Percentiles rank a stretch among this genome's conserved stretches.
Conservation (phyloP, 1,140 invertebrate species). For the Planococcus citri region DNA sequence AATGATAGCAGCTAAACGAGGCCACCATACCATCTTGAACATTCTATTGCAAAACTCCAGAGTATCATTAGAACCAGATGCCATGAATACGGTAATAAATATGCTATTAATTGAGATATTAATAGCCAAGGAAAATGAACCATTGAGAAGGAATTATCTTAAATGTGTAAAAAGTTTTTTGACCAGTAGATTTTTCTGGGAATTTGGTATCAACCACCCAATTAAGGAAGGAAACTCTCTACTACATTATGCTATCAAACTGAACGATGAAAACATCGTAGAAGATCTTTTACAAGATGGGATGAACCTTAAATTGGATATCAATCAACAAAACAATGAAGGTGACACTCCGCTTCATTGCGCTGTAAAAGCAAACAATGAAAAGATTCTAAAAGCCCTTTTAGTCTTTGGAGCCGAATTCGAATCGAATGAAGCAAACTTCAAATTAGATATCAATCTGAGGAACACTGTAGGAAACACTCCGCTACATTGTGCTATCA, state of each 20-base stretch:
- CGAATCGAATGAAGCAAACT: conserved; percentile 30
- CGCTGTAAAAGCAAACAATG: no score
- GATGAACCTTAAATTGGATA: no score
- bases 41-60: conserved; percentile 39
- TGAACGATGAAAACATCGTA: no score
- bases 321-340: no score
- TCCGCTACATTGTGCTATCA: conserved; percentile 66
- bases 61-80: conserved; percentile 36
- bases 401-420: no score
- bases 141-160: conserved; percentile 34
- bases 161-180: no score
- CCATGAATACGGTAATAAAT: conserved; percentile 40
- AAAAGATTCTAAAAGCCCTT: no score
- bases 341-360: no score
- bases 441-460: conserved; percentile 42
- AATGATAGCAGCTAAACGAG: conserved; percentile 45
- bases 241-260: no score
- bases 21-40: conserved; percentile 46
- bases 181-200: conserved; percentile 25
- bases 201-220: no score
- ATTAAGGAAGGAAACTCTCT: no score
- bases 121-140: conserved; percentile 38
- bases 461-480: conserved; percentile 58
- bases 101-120: conserved; percentile 38
- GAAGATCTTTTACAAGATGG: no score